Percentiles rank a stretch among this genome's conserved stretches.
Conservation (phyloP, 2,113 vertebrate genomes). For the Lamprologus sp. region DNA sequence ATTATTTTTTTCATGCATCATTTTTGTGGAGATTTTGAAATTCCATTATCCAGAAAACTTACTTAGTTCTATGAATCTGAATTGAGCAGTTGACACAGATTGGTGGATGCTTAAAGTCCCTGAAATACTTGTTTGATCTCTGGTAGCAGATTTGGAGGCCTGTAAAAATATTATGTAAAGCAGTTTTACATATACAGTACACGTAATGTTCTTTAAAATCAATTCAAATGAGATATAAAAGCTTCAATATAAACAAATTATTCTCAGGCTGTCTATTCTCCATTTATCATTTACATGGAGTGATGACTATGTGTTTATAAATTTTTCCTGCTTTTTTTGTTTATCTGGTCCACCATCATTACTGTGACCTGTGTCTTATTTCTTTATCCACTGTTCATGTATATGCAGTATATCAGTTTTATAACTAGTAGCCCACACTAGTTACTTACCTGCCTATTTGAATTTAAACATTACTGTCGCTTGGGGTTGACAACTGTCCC, state of each 20-base stretch:
- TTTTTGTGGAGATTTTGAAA: neutral
- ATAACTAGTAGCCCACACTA: neutral
- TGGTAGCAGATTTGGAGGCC: neutral
- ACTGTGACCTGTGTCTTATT: neutral
- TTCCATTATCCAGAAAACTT: neutral
- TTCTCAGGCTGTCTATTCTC: neutral
- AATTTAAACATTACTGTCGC: neutral
- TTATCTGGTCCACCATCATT: neutral
- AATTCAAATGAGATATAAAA: neutral
- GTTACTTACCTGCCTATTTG: neutral
- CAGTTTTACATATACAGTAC: neutral
- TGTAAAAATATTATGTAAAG: neutral
- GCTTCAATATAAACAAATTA: neutral
- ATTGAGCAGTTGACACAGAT: neutral
- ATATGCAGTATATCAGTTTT: neutral
- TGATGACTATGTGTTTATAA: neutral
- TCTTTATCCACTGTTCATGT: fast-evolving
- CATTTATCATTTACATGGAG: neutral
- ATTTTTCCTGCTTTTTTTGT: neutral
- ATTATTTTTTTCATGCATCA: neutral
- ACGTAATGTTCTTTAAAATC: neutral
- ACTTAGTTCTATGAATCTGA: neutral
- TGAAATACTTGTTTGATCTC: neutral
- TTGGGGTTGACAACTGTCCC: neutral
- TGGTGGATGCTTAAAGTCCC: neutral